Evolutionary conservation across 2,888 invertebrate genomes (phyloP).

Genomic region (Melangyna quadrimaculata): DNA sequence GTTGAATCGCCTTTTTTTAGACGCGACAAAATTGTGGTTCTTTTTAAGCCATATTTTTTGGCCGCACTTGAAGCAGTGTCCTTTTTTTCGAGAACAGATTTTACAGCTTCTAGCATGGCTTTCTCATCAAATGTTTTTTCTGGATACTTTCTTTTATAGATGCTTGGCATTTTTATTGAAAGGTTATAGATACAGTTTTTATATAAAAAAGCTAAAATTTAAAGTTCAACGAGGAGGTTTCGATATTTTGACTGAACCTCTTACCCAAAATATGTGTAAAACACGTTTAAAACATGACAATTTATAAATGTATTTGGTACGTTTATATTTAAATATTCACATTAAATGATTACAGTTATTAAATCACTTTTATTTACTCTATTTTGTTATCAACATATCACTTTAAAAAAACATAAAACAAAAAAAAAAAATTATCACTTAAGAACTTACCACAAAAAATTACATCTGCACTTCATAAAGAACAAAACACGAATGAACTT

Average conservation of each 20-base stretch:
- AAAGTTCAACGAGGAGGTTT: neutral
- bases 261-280: neutral
- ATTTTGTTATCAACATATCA: neutral
- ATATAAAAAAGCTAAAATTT: neutral
- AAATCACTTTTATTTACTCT: neutral
- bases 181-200: neutral
- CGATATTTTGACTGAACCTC: constrained; percentile 2
- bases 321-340: neutral
- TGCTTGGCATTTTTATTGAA: constrained; percentile 26
- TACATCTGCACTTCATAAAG: neutral
- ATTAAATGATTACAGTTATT: neutral
- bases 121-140: constrained; percentile 4
- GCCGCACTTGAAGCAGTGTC: constrained; percentile 8
- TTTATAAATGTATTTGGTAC: neutral
- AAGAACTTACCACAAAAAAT: neutral
- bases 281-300: neutral
- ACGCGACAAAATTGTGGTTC: constrained; percentile 17
- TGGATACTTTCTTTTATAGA: constrained; percentile 20
- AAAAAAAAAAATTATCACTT: neutral
- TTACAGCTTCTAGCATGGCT: constrained; percentile 21
- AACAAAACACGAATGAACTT: neutral
- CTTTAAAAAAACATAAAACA: neutral
- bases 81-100: constrained; percentile 18
- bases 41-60: constrained; percentile 12
- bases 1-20: neutral